Conservation (phyloP, 2,113 vertebrate genomes). For the Daubentonia madagascariensis region DNA sequence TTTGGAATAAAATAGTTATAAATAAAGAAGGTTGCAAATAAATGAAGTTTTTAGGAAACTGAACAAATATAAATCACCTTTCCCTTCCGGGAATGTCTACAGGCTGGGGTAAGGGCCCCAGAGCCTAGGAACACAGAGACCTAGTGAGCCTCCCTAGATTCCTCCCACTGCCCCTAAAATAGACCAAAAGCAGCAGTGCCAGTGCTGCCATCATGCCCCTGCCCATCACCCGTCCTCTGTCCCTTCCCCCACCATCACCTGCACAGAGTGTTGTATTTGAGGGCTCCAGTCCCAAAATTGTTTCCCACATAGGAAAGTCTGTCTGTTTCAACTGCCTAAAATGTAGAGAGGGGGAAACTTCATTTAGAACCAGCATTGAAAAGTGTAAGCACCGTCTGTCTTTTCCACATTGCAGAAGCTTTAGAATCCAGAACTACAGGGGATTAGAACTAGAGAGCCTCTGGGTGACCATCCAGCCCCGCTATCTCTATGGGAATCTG, state of each 20-base stretch:
- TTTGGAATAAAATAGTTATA: not conserved
- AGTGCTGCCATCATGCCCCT: not conserved
- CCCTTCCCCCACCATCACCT: slow-evolving; percentile 86
- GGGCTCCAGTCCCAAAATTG: slow-evolving; percentile 86
- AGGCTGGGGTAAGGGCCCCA: not conserved
- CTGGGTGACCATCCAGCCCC: not conserved
- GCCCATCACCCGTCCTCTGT: not conserved
- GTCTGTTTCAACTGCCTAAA: slow-evolving; percentile 92
- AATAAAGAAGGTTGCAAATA: not conserved
- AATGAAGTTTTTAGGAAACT: not conserved
- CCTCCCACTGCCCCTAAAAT: not conserved
- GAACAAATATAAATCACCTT: slow-evolving; percentile 5
- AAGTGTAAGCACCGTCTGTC: not conserved
- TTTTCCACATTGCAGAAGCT: not conserved
- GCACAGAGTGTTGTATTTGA: slow-evolving; percentile 91
- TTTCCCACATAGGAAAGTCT: slow-evolving; percentile 91
- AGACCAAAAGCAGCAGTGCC: not conserved
- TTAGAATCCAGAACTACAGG: slow-evolving; percentile 7
- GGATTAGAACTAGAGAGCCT: not conserved
- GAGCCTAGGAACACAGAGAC: not conserved
- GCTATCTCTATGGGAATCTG: not conserved
- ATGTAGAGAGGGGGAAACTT: not conserved
- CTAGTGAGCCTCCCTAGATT: not conserved
- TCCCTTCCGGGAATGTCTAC: not conserved
- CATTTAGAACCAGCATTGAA: not conserved